These are phyloP conservation scores for Macrophya annulata DNA, from an alignment of 2,888 invertebrate species.

Conservation along the genomic window DNA sequence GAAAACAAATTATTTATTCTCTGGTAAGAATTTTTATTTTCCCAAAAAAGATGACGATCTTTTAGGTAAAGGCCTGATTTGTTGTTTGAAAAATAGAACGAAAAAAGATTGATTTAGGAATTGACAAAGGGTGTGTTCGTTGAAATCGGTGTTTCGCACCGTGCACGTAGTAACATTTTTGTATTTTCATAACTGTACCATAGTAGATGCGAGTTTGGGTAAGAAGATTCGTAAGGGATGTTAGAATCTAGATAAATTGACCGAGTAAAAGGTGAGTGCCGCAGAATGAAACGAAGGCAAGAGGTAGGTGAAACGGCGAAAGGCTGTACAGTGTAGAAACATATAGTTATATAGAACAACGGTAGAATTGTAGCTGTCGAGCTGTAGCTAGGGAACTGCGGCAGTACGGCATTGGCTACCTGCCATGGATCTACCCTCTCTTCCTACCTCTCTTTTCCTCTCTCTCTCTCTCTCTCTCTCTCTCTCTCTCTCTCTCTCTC, in stretches of 20 bases:
- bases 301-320: conserved; percentile 18
- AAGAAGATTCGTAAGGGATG: neutral
- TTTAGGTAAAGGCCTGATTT: neutral
- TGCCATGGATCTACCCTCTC: conserved; percentile 70
- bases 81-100: neutral
- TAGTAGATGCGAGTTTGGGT: neutral
- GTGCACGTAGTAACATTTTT: neutral
- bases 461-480: conserved; percentile 42
- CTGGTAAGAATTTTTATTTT: neutral
- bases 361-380: conserved; percentile 48
- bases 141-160: neutral
- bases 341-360: conserved; percentile 26
- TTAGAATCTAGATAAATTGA: neutral
- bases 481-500: conserved; percentile 49
- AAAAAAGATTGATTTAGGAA: neutral
- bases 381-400: conserved; percentile 70
- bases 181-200: neutral
- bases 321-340: neutral
- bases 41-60: neutral
- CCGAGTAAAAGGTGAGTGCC: conserved; percentile 16
- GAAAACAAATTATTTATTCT: no score
- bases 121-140: neutral
- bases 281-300: conserved; percentile 9
- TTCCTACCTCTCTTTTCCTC: conserved; percentile 58
- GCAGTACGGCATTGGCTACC: conserved; percentile 74